A percentile compares a stretch with the other conserved stretches of the same genome.
Conservation (phyloP, 2,113 vertebrate species). For the Zapornia atra region DNA sequence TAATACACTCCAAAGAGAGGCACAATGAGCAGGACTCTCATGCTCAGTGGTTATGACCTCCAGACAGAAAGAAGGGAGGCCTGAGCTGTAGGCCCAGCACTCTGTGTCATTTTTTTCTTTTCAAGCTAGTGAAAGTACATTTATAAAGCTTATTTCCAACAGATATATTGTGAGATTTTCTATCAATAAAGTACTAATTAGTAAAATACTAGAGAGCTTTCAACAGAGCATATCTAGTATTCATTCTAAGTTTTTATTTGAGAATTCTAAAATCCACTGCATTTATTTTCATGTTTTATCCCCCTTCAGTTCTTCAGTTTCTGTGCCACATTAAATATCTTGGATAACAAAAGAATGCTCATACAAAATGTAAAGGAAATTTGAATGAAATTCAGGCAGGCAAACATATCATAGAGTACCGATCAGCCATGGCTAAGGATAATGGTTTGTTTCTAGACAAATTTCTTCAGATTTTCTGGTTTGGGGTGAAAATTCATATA, state of each 20-base stretch:
- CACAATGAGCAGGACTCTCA: neutral
- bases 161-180: neutral
- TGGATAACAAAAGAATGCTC: neutral
- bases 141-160: neutral
- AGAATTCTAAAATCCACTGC: neutral
- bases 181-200: neutral
- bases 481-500: neutral
- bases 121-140: neutral
- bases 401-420: neutral
- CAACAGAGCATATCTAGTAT: neutral
- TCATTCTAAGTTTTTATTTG: neutral
- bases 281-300: neutral
- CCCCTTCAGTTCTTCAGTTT: neutral
- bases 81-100: neutral
- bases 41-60: neutral
- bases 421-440: neutral
- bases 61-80: neutral
- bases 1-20: neutral
- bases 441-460: neutral
- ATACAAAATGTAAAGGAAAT: neutral
- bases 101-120: neutral
- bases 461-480: neutral
- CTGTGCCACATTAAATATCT: neutral
- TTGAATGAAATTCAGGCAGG: neutral
- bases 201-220: neutral